These are phyloP conservation scores for Uloborus diversus DNA, from an alignment of 1,140 invertebrate species.

Conservation along the genomic window DNA sequence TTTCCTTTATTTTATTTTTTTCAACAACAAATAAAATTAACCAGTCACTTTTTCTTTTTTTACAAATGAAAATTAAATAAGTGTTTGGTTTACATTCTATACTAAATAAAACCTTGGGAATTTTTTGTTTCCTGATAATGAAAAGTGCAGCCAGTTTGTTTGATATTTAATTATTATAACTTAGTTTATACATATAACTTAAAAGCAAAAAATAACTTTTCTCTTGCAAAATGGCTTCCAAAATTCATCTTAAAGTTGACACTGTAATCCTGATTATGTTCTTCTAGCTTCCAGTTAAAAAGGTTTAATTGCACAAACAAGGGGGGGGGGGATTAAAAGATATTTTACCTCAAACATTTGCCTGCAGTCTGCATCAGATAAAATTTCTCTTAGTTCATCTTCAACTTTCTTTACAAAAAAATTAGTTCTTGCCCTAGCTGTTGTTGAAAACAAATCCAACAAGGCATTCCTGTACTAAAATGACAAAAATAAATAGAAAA, in stretches of 20 bases:
- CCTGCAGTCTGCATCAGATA: slow-evolving; percentile 34
- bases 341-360: slow-evolving; percentile 33
- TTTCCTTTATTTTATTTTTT: too few species aligned
- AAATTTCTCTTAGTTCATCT: slow-evolving; percentile 36
- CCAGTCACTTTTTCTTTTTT: too few species aligned
- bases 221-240: background rate
- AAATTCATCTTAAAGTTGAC: background rate
- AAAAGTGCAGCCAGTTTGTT: too few species aligned
- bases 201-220: background rate
- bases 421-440: slow-evolving; percentile 24
- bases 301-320: background rate
- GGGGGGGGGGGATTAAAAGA: background rate
- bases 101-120: too few species aligned
- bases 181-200: background rate
- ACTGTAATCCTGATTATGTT: background rate
- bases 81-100: too few species aligned
- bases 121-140: too few species aligned
- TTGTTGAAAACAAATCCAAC: slow-evolving; percentile 40
- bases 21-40: too few species aligned
- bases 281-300: background rate
- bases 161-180: background rate
- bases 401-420: slow-evolving; percentile 43
- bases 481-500: background rate
- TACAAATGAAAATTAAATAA: too few species aligned
- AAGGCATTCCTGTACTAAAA: slow-evolving; percentile 29